Base-by-base conservation (phyloP, 2,113 vertebrate genomes). In the Sapayoa aenigma region DNA sequence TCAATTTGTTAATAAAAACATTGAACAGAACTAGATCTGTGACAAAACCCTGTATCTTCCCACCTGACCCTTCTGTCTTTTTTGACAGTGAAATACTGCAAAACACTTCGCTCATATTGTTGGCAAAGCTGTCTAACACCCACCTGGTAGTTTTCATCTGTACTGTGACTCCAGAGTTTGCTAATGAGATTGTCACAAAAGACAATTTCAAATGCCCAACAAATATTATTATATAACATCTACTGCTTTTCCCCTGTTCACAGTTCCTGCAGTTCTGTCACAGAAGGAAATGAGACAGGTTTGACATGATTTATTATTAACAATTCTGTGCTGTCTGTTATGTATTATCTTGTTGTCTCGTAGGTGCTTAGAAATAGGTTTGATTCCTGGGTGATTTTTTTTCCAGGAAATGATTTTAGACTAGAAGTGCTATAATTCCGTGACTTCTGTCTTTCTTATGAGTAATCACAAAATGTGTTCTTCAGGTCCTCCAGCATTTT, bases 1-100 rank as follows among this genome's bases (percentile, higher is more conserved):
- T 94, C 94, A 92, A 92, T 97, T 92, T 90, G 46, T 86, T 97
- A 94, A 95, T 95, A 86, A 93, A 96, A 95, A 94, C 72, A 90
- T 37, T 88, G 85, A 96, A 90, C 90, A 93, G 92, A 86, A 39
- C 55, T 86, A 92, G 72, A 74, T 25, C 23, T 9, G 7, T 73
- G 72, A 84, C 92, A 86, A 63, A 77, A 62, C 9, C 7, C 27
- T 60, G 24, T 23, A 37, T 76, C 73, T 91, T 94, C 24, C 49
- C 72, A 80, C 30, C 79, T 62, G 59, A 74, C 63, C 25, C 37
- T 89, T 92, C 50, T 33, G 90, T 81, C 59, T 84, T 52, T 90
- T 86, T 59, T 86, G 75, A 88, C 53, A 74, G 42, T 80, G 67
- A 94, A 83, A 84, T 90, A 93, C 90, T 88, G 67, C 63, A 55